Conservation (phyloP, 2,797 vertebrate species). For the Pantherophis alleghaniensis region DNA sequence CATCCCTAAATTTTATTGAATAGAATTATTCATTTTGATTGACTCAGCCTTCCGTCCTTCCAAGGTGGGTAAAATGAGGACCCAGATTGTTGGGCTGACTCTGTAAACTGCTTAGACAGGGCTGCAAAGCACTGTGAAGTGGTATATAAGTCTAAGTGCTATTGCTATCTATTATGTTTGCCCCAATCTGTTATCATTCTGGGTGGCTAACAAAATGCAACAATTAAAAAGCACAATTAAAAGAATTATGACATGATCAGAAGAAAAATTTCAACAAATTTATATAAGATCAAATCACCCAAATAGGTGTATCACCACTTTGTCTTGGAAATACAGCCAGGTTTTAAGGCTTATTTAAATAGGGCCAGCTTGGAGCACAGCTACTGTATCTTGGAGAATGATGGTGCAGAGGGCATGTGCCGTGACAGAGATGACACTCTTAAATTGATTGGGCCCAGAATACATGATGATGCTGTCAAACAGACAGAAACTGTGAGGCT, state of each 20-base stretch:
- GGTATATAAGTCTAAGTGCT: too few species aligned
- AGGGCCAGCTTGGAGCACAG: not conserved
- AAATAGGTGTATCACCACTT: not conserved
- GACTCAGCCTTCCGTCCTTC: too few species aligned
- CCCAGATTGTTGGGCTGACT: too few species aligned
- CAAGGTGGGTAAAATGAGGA: too few species aligned
- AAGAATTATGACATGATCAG: not conserved
- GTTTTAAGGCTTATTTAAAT: not conserved
- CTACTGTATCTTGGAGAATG: not conserved
- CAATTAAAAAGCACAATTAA: not conserved
- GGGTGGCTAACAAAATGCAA: not conserved
- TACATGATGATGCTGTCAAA: not conserved
- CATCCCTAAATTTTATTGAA: not conserved
- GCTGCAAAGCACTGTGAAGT: too few species aligned
- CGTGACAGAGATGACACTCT: not conserved
- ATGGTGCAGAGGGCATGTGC: not conserved
- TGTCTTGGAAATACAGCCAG: not conserved
- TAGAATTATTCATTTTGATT: not conserved
- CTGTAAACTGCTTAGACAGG: too few species aligned
- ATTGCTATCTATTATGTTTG: too few species aligned
- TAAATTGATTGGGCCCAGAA: not conserved
- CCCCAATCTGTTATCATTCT: too few species aligned
- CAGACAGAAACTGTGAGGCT: not conserved
- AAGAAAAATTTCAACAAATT: not conserved
- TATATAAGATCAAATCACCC: not conserved